Conservation (phyloP, 2,797 vertebrate genomes). For the Lagocephalus sceleratus region DNA sequence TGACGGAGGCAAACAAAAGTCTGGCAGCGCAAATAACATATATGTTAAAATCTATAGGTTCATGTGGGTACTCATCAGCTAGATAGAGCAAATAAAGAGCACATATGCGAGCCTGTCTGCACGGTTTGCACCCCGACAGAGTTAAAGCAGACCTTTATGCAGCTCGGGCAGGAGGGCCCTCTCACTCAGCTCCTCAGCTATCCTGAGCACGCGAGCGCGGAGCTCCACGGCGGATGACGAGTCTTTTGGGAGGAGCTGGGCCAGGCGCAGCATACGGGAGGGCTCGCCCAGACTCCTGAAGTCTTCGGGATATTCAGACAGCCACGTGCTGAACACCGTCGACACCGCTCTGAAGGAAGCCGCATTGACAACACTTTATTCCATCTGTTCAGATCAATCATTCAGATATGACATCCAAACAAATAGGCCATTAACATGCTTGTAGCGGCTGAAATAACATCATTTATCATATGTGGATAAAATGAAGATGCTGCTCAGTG, state of each 20-base stretch:
- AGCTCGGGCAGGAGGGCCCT: slow-evolving; percentile 62
- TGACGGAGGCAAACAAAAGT: too few relatives aligned
- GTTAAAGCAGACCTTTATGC: slow-evolving; percentile 30
- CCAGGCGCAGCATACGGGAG: slow-evolving; percentile 75
- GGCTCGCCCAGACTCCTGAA: slow-evolving; percentile 76
- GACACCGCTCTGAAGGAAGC: slow-evolving; percentile 75
- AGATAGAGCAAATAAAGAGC: background rate
- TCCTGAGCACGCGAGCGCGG: slow-evolving; percentile 58
- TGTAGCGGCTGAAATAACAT: too few relatives aligned
- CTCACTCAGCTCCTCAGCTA: slow-evolving; percentile 77
- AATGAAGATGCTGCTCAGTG: background rate
- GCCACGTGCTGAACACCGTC: slow-evolving; percentile 83
- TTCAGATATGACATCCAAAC: background rate
- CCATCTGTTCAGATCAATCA: background rate
- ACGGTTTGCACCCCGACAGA: background rate
- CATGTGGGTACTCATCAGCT: too few relatives aligned
- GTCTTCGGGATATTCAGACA: slow-evolving; percentile 86
- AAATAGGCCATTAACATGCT: background rate
- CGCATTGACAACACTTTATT: background rate
- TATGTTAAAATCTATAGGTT: too few relatives aligned
- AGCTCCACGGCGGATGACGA: slow-evolving; percentile 68
- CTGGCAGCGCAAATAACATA: too few relatives aligned
- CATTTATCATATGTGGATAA: too few relatives aligned
- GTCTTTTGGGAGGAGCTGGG: slow-evolving; percentile 73
- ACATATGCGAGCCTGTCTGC: background rate